Percentiles rank a stretch among this genome's conserved stretches.
These are phyloP conservation scores for Metopia argyrocephala DNA, from an alignment of 2,888 invertebrate genomes.

Conservation along the genomic window DNA sequence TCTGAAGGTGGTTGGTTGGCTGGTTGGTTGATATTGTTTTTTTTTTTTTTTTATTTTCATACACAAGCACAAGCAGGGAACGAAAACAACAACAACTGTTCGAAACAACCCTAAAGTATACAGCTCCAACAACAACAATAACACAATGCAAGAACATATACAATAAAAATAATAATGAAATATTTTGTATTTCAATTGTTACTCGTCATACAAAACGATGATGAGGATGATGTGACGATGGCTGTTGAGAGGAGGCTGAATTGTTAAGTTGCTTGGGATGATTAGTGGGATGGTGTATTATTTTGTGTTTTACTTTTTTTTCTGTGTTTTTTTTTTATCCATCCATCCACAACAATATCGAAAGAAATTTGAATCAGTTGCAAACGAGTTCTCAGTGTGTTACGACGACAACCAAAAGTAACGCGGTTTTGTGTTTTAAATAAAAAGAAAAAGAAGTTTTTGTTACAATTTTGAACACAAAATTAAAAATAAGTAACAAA, in stretches of 20 bases:
- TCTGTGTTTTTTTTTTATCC: conserved; percentile 44
- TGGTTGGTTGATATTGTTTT: conserved; percentile 23
- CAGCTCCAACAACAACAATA: not conserved
- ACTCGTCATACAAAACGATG: conserved; percentile 49
- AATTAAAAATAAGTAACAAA: too few relatives aligned
- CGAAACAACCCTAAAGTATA: conserved; percentile 57
- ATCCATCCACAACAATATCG: conserved; percentile 63
- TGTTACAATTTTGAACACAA: not conserved
- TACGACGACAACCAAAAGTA: conserved; percentile 72
- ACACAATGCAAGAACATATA: conserved; percentile 37
- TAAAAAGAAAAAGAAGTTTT: not conserved
- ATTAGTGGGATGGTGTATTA: conserved; percentile 32
- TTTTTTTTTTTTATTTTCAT: not conserved
- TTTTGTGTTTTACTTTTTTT: conserved; percentile 25
- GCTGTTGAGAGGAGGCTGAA: conserved; percentile 12
- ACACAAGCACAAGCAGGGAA: not conserved
- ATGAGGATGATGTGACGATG: conserved; percentile 21
- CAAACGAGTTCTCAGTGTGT: conserved; percentile 77
- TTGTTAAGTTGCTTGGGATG: conserved; percentile 38
- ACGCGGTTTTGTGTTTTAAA: conserved; percentile 37
- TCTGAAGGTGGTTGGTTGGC: conserved; percentile 57
- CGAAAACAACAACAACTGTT: not conserved
- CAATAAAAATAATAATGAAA: conserved; percentile 33
- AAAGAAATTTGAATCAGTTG: conserved; percentile 77
- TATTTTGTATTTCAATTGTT: conserved; percentile 63